Evolutionary conservation across 2,113 vertebrate species (phyloP), one percentile per base, ranked within the genome.

Genomic region (Thryonomys swinderianus): DNA sequence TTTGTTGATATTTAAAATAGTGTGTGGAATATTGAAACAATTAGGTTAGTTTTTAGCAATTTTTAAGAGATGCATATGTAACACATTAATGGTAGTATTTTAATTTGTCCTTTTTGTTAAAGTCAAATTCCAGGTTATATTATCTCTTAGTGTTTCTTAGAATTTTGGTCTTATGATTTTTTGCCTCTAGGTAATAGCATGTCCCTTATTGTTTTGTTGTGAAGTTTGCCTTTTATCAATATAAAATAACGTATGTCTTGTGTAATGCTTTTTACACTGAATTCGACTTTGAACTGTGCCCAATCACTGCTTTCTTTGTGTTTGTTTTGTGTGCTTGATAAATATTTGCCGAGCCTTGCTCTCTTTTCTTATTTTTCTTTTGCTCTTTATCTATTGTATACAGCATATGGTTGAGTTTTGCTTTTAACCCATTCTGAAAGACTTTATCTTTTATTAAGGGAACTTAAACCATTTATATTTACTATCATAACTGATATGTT

Each of bases 381-480:
- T 71, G 66, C 30, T 2, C 6, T 62, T 91, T 82, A n/a, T 96
- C 79, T 91, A 74, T 76, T 86, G 10, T 57, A 94, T 93, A 53
- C 27, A 55, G 83, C 40, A 61, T 93, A 84, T 57, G 84, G 86
- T 79, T 90, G 62, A 64, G 88, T 95, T 96, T 96, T 94, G 86
- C 94, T 96, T 95, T 97, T 91, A 97, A 93, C 27, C 23, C 94
- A 91, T 48, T 93, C 69, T 82, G 76, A 95, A 95, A 87, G 57
- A 96, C 85, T 96, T 90, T 80, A 80, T 91, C 89, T 96, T 97
- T 96, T 97, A 94, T 92, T 96, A 97, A 83, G 53, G 40, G 57
- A 95, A 95, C 88, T 96, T 94, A 96, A 95, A 94, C 88, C 74
- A 78, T 93, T 95, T 97, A 93, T 95, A 96, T 57, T 92, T 90